Percentiles rank a stretch among this genome's conserved stretches.
Conservation (phyloP, 1,140 invertebrate genomes). For the Belonocnema kinseyi region DNA sequence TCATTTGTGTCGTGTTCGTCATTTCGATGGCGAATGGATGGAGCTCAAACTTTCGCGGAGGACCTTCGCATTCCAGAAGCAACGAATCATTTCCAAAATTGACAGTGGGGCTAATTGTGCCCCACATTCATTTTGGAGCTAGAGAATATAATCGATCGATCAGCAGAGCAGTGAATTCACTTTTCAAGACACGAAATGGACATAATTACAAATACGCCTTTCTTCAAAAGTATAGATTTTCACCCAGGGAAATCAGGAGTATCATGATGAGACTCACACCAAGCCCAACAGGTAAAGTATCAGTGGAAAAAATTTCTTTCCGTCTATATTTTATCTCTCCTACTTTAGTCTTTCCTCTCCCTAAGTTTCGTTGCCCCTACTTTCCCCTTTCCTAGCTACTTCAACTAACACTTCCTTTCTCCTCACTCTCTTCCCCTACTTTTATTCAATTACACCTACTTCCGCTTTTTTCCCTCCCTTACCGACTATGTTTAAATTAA, state of each 20-base stretch:
- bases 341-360: too few species aligned
- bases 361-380: too few species aligned
- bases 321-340: not conserved
- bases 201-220: conserved; percentile 77
- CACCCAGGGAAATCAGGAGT: conserved; percentile 78
- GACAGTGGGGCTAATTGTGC: conserved; percentile 81
- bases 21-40: conserved; percentile 40
- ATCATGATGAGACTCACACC: conserved; percentile 84
- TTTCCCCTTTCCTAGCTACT: too few species aligned
- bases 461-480: too few species aligned
- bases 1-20: conserved; percentile 54
- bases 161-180: conserved; percentile 78
- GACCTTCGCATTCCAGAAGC: conserved; percentile 32
- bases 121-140: conserved; percentile 80
- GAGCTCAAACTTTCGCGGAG: conserved; percentile 32
- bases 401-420: too few species aligned
- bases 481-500: too few species aligned
- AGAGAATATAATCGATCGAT: conserved; percentile 83
- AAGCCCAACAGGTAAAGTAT: conserved; percentile 82
- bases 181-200: conserved; percentile 77
- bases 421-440: too few species aligned
- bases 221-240: conserved; percentile 80
- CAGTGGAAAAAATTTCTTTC: not conserved
- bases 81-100: conserved; percentile 59
- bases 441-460: too few species aligned